Evolutionary conservation across 2,113 vertebrate species (phyloP).

Genomic region (Gallinago undulata): DNA sequence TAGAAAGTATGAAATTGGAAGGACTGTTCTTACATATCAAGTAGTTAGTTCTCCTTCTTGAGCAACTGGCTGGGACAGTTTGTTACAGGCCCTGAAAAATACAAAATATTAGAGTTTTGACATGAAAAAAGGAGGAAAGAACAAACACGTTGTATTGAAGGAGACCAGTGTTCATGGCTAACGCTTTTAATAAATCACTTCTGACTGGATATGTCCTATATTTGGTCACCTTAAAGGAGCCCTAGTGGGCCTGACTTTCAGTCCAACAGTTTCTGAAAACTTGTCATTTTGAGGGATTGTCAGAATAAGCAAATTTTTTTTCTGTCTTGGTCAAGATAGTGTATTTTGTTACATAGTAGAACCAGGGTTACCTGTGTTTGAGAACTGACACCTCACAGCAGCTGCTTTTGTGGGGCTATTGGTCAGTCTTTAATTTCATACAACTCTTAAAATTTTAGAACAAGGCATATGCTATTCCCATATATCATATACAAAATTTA

Average conservation of each 20-base stretch:
- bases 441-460: not conserved
- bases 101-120: not conserved
- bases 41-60: not conserved
- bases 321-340: not conserved
- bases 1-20: not conserved
- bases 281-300: not conserved
- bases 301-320: not conserved
- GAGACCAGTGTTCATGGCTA: not conserved
- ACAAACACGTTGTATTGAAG: not conserved
- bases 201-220: not conserved
- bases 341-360: not conserved
- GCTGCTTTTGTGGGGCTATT: not conserved
- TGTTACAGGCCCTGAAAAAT: not conserved
- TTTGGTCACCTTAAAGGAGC: not conserved
- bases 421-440: not conserved
- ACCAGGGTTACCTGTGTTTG: not conserved
- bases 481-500: not conserved
- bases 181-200: not conserved
- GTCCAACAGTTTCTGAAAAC: not conserved
- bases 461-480: not conserved
- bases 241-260: not conserved
- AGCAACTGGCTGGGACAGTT: not conserved
- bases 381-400: not conserved
- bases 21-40: not conserved
- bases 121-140: not conserved